Evolutionary conservation across 2,888 invertebrate species (phyloP).

Genomic region (Xestoiulus laeticollis): DNA sequence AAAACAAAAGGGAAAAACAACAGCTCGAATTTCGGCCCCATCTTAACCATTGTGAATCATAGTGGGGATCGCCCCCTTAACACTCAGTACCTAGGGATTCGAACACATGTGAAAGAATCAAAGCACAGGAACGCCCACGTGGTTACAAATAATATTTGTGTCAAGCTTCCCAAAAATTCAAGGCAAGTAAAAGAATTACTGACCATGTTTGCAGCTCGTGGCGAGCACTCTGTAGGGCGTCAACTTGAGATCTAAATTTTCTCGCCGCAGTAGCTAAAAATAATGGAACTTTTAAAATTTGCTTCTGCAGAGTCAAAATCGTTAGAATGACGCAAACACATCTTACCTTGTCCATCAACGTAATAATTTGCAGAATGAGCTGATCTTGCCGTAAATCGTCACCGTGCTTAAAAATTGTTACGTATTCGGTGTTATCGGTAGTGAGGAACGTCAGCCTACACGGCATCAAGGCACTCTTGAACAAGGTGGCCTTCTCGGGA

Average conservation of each 20-base stretch:
- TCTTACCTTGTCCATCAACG: conserved; percentile 86
- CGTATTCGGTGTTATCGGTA: conserved; percentile 78
- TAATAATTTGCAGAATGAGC: conserved; percentile 96
- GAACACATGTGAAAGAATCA: too few relatives aligned
- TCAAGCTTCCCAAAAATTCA: too few relatives aligned
- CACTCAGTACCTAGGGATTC: too few relatives aligned
- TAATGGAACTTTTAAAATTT: not conserved
- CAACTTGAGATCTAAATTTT: conserved; percentile 94
- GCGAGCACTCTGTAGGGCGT: conserved; percentile 96
- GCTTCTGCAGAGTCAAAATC: not conserved
- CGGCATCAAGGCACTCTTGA: conserved; percentile 97
- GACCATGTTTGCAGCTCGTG: conserved; percentile 90
- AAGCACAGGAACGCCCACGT: too few relatives aligned
- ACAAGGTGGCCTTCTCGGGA: conserved; percentile 88
- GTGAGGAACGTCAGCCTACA: conserved; percentile 88
- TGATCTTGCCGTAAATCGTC: conserved; percentile 98
- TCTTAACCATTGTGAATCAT: too few relatives aligned
- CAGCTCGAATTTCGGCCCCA: too few relatives aligned
- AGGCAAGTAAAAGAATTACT: conserved; percentile 53
- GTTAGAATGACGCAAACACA: not conserved
- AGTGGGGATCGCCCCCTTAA: too few relatives aligned
- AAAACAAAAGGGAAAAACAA: too few relatives aligned
- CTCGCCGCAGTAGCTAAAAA: conserved; percentile 79
- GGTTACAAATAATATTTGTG: too few relatives aligned
- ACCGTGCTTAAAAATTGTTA: conserved; percentile 97